Percentiles rank a stretch among this genome's conserved stretches.
These are phyloP conservation scores for Tachina grossa DNA, from an alignment of 2,888 invertebrate genomes.

Conservation along the genomic window DNA sequence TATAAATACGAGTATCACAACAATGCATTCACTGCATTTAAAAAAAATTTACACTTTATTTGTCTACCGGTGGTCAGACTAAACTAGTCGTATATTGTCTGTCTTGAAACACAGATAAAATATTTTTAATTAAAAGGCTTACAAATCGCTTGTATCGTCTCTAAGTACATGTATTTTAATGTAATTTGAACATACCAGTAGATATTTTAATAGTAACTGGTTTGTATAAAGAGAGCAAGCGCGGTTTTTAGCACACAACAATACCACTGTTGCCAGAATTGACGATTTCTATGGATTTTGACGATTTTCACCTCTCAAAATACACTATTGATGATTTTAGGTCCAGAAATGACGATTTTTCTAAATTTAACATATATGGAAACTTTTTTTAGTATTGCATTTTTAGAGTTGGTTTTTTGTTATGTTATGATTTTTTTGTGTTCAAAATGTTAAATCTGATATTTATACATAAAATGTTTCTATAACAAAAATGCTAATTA, in stretches of 20 bases:
- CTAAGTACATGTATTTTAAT: neutral
- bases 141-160: conserved; percentile 27
- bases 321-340: no score
- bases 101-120: neutral
- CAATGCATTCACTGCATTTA: neutral
- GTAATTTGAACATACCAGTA: neutral
- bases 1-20: neutral
- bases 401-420: no score
- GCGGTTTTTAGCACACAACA: conserved; percentile 1
- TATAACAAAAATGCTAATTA: no score
- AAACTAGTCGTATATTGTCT: neutral
- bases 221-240: conserved; percentile 1
- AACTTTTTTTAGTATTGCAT: no score
- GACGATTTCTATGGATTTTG: no score
- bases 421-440: no score
- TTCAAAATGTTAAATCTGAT: no score
- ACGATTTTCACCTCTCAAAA: no score
- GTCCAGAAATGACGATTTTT: no score
- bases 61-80: neutral
- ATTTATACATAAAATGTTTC: no score
- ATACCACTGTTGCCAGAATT: no score
- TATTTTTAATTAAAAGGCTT: neutral
- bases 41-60: neutral
- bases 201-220: conserved; percentile 8
- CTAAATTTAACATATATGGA: no score